Evolutionary conservation across 2,888 invertebrate species (phyloP).

Genomic region (Scaeva pyrastri): DNA sequence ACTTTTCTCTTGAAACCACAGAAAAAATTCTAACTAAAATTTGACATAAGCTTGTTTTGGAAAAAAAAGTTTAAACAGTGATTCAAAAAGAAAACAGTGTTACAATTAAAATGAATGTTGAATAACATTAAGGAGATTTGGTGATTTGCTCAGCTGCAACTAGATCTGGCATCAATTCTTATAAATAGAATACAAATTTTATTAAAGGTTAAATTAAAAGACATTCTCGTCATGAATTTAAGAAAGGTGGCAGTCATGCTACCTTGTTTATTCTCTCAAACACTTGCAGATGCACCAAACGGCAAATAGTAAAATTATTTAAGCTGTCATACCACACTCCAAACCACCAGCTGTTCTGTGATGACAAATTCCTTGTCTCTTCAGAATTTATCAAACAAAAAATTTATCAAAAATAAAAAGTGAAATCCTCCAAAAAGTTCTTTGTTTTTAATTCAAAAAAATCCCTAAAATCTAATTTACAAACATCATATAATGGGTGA

Average conservation of each 20-base stretch:
- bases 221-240: background rate
- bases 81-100: too few relatives aligned
- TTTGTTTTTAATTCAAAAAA: constrained; percentile 46
- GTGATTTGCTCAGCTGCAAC: too few relatives aligned
- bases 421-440: constrained; percentile 9
- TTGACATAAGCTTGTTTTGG: too few relatives aligned
- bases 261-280: constrained; percentile 36
- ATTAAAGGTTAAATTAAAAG: background rate
- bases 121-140: too few relatives aligned
- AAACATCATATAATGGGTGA: constrained; percentile 57
- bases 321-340: background rate
- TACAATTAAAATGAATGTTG: too few relatives aligned
- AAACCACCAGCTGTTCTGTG: constrained; percentile 64
- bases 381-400: constrained; percentile 50
- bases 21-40: too few relatives aligned
- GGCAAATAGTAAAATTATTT: background rate
- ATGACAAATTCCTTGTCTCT: constrained; percentile 60
- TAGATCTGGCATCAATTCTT: too few relatives aligned
- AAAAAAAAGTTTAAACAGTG: too few relatives aligned
- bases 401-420: constrained; percentile 28
- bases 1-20: too few relatives aligned
- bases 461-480: constrained; percentile 1
- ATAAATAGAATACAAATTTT: too few relatives aligned
- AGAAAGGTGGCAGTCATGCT: background rate
- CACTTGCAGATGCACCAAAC: background rate